Base-by-base conservation (phyloP, 1,140 invertebrate species). In the fruit fly (Drosophila melanogaster) region DNA sequence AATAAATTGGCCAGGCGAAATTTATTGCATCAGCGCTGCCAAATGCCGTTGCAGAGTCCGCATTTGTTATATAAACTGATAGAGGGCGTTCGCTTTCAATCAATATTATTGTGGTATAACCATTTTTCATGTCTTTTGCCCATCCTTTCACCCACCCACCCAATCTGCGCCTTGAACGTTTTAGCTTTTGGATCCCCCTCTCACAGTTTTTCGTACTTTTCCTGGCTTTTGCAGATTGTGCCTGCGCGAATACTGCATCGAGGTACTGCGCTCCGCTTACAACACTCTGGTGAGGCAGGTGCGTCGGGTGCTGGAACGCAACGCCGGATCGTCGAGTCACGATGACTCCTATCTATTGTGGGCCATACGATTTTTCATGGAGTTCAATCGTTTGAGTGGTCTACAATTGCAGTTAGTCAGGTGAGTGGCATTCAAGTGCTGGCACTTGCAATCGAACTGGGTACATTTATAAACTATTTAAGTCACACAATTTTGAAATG, bases 321-420 rank as follows among this genome's bases (percentile, higher is more conserved):
- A 87, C 47, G 77, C 92, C 4, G 85, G 69, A 37, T 85, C 86
- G 11, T 75, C 94, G 70, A 93, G 94, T 46, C 93, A 97, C 90
- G 98, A 99, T 93, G 97, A 98, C 87, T 96, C 96, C 8, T 98
- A 98, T 93, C 98, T 99, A 92, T 93, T 99, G 47, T 99, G 97
- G 98, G 95, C 97, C 7, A 93, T 99, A 79, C 95, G 96, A 90
- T 99, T 99, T 93, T 99, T 99, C 92, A 98, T 99, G 97, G 97
- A 98, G 93, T 99, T 99, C 93, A 98, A 98, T 94, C 95, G 98
- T 74, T 93, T 95, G 84, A 94, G 94, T 77, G 95, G 95, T 81
- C 97, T 98, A 89, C 94, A 97, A 93, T 95, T 98, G 70, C 97
- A 98, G 92, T 94, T 97, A 75, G 95, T 99, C 54, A 97, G 96